phyloP scores from a whole-genome alignment of 2,113 vertebrate species.

The Ceyx margarethae region DNA sequence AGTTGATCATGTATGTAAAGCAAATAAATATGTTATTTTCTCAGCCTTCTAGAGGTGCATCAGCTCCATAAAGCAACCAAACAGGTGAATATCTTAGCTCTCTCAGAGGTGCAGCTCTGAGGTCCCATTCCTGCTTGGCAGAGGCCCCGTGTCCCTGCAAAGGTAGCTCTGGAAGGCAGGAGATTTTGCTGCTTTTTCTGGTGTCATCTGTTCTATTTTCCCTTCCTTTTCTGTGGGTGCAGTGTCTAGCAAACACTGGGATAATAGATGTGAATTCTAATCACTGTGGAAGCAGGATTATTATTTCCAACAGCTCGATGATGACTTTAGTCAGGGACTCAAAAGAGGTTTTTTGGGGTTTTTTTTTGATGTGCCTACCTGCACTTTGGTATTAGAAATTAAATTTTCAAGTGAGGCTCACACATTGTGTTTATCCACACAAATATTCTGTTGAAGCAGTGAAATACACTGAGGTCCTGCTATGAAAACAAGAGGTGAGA shows the following conservation, averaged over 20 bases:
- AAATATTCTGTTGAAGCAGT: background rate
- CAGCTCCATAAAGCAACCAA: background rate
- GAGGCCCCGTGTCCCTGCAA: background rate
- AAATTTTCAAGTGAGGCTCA: background rate
- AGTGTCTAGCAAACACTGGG: fast-evolving
- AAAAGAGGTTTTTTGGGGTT: background rate
- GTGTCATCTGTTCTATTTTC: background rate
- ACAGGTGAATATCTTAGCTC: no score
- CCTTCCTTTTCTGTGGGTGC: background rate
- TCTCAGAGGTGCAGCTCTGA: no score
- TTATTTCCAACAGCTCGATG: background rate
- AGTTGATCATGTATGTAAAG: no score
- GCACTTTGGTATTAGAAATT: fast-evolving
- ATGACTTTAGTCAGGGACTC: background rate
- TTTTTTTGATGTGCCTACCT: background rate
- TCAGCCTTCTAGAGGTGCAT: background rate
- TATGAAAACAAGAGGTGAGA: no score
- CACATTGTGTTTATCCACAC: background rate
- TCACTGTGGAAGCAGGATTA: background rate
- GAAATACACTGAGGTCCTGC: background rate
- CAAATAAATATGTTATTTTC: no score
- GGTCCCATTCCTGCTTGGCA: background rate
- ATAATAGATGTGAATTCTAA: background rate
- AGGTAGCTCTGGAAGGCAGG: background rate
- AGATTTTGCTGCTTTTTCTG: background rate